Base-by-base conservation (phyloP, 2,797 vertebrate species). In the Vireo griseus region DNA sequence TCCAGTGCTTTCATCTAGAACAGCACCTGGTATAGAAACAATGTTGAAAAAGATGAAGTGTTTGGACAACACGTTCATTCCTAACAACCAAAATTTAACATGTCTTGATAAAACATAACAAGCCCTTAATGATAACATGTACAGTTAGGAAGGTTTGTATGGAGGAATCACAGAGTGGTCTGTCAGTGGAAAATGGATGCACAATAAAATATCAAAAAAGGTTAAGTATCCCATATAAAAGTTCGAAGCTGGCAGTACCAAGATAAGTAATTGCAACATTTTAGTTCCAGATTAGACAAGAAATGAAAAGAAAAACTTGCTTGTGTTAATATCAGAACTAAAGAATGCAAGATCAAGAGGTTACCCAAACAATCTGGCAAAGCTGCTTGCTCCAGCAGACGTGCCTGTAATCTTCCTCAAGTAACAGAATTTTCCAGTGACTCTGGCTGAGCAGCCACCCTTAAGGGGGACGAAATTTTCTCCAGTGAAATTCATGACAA, bases 1-100 rank as follows among this genome's bases (percentile, higher is more conserved):
- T 58, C 98, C 98, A 59, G 97, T 98, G 51, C 97, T 97, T 97
- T 98, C 98, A 93, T 99, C 98, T 61, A 99, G 97, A 63, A 99
- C 99, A 78, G 99, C 99, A 96, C 99, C 99, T 99, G 88, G 63
- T 77, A 39, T 31, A 63, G 42, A 86, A 16, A 91, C 10, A 95
- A 84, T 55, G 92, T 51, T 31, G 28, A 75, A 63, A 85, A 95
- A 67, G 40, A 80, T 15, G 15, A 35, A 78, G 42, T 25, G 9
- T 33, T 69, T 58, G 47, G 57, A 73, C 13, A 25, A 48, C 1
- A 8, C 0, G 1, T 59, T 68, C 22, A 65, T 7, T 35, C 14
- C 72, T 82, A 73, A 57, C 13, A 52, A 33, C 24, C 11, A 16
- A 25, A 68, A 40, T 15, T 50, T 51, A 81, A 48, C 3, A 9